Percentiles rank a stretch among this genome's conserved stretches.
phyloP scores from a whole-genome alignment of 1,140 invertebrate species.

The Lepidotrigona ventralis region DNA sequence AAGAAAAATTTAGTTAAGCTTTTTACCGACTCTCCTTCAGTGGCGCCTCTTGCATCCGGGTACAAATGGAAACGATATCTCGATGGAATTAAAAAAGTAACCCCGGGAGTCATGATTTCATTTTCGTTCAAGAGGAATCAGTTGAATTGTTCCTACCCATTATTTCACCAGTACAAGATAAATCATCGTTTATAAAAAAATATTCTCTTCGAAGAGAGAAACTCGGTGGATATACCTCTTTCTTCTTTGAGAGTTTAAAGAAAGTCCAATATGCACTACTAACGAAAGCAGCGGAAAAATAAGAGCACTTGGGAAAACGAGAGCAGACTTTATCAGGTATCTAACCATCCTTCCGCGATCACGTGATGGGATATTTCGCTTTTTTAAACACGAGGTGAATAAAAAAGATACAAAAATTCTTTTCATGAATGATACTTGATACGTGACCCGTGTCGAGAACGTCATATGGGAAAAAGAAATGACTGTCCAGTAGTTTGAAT shows the following conservation, averaged over 20 bases:
- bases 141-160: not conserved
- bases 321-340: conserved; percentile 35
- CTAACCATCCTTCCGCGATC: conserved; percentile 37
- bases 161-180: conserved; percentile 21
- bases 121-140: not conserved
- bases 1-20: conserved; percentile 20
- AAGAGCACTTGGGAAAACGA: conserved; percentile 26
- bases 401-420: not conserved
- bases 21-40: conserved; percentile 6
- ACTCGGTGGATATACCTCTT: conserved; percentile 9
- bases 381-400: conserved; percentile 19
- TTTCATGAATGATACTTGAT: not conserved
- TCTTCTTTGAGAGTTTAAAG: not conserved
- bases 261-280: conserved; percentile 20
- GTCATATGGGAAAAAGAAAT: not conserved
- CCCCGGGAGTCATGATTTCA: conserved; percentile 1
- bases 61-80: not conserved
- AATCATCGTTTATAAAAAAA: not conserved
- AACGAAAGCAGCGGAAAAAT: conserved; percentile 16
- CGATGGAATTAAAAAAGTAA: conserved; percentile 22
- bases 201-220: not conserved
- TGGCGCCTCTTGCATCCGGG: too few species aligned
- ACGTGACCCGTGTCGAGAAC: not conserved
- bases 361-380: conserved; percentile 47
- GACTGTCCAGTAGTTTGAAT: not conserved